phyloP scores from a whole-genome alignment of 2,797 vertebrate species.

The Anguilla obscura region DNA sequence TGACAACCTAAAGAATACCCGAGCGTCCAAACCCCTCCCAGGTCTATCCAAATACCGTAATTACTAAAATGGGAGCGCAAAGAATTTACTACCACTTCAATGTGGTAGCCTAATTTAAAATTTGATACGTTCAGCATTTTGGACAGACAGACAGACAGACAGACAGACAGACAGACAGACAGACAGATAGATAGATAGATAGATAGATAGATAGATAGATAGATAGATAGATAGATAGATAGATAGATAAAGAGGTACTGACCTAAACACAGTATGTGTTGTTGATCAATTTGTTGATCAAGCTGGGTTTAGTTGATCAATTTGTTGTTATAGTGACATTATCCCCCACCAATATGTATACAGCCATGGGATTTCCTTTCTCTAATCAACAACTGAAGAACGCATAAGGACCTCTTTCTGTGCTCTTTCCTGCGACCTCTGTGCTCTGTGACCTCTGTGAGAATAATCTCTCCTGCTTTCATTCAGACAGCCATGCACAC shows the following conservation, averaged over 20 bases:
- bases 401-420: background rate
- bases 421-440: background rate
- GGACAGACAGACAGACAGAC: too few species aligned
- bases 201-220: too few species aligned
- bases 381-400: background rate
- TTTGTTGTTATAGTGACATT: background rate
- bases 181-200: too few species aligned
- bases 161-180: too few species aligned
- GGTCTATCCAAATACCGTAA: slow-evolving; percentile 1
- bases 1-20: background rate
- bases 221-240: too few species aligned
- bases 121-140: background rate
- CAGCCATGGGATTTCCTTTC: background rate
- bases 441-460: background rate
- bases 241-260: too few species aligned
- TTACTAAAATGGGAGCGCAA: background rate
- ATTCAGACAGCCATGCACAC: background rate
- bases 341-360: background rate
- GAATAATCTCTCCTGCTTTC: background rate
- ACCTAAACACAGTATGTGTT: too few species aligned
- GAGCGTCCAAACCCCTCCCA: slow-evolving; percentile 3
- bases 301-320: background rate
- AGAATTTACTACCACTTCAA: too few species aligned
- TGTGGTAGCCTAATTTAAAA: background rate
- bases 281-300: too few species aligned